phyloP scores from a whole-genome alignment of 1,140 invertebrate species.

The Eupristina koningsbergeri region DNA sequence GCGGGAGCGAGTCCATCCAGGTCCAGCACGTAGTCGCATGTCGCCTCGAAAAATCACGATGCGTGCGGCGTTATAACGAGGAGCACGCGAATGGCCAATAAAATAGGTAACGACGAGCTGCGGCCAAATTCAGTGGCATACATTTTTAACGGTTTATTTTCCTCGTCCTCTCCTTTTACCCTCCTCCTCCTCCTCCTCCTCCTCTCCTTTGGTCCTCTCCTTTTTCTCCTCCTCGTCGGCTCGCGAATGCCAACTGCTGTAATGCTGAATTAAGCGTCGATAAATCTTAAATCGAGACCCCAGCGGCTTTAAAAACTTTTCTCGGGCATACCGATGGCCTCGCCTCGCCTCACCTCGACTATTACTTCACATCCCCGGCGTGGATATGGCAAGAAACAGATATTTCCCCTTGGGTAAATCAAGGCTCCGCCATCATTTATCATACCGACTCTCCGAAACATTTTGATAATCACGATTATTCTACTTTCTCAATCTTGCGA shows the following conservation, averaged over 20 bases:
- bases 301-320: background rate
- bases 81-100: background rate
- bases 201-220: too few species aligned
- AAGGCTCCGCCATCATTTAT: background rate
- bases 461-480: background rate
- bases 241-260: background rate
- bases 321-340: background rate
- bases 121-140: constrained; percentile 1
- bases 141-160: constrained; percentile 23
- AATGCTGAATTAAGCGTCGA: background rate
- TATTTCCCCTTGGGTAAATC: background rate
- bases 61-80: constrained; percentile 19
- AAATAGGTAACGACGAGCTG: constrained; percentile 1
- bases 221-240: background rate
- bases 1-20: too few species aligned
- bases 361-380: background rate
- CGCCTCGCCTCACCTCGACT: background rate
- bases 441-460: background rate
- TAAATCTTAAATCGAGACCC: constrained; percentile 1
- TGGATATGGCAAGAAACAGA: background rate
- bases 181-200: background rate
- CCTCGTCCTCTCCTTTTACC: too few species aligned
- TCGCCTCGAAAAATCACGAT: constrained; percentile 35
- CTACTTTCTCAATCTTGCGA: background rate
- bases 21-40: background rate